These are phyloP conservation scores for Jacana jacana DNA, from an alignment of 2,113 vertebrate genomes.

Conservation along the genomic window DNA sequence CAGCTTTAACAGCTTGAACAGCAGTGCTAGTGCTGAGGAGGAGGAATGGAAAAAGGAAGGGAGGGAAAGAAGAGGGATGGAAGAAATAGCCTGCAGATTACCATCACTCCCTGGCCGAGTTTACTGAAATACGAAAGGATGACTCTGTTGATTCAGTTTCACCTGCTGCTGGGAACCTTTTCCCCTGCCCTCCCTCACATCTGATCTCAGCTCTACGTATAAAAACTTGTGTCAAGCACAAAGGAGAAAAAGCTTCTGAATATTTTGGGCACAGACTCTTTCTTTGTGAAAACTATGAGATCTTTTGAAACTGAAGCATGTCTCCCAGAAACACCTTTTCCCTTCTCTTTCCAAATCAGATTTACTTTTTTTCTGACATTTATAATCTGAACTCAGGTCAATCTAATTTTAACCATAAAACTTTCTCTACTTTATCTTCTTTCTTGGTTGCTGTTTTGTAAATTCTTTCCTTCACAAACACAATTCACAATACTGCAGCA, in stretches of 20 bases:
- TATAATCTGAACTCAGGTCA: background rate
- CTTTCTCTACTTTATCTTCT: background rate
- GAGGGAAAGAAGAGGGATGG: background rate
- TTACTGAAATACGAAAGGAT: slow-evolving; percentile 38
- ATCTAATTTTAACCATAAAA: slow-evolving; percentile 14
- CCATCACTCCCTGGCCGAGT: background rate
- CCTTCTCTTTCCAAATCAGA: background rate
- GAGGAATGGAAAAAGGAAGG: background rate
- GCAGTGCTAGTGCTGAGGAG: background rate
- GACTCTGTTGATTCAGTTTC: background rate
- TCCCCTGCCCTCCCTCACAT: background rate
- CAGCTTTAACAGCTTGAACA: background rate
- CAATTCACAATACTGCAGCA: background rate
- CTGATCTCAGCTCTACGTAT: background rate
- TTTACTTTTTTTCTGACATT: background rate
- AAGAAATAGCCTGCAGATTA: background rate
- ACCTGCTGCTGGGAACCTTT: background rate
- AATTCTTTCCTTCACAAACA: background rate
- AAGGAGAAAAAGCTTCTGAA: background rate
- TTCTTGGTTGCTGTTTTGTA: background rate
- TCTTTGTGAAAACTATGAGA: background rate
- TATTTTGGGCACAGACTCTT: background rate
- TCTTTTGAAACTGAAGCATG: background rate
- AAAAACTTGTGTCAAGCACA: background rate
- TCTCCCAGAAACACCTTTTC: slow-evolving; percentile 4